Percentiles rank a stretch among this genome's conserved stretches.
These are phyloP conservation scores for Mustela lutreola DNA, from an alignment of 2,113 vertebrate genomes.

Conservation along the genomic window DNA sequence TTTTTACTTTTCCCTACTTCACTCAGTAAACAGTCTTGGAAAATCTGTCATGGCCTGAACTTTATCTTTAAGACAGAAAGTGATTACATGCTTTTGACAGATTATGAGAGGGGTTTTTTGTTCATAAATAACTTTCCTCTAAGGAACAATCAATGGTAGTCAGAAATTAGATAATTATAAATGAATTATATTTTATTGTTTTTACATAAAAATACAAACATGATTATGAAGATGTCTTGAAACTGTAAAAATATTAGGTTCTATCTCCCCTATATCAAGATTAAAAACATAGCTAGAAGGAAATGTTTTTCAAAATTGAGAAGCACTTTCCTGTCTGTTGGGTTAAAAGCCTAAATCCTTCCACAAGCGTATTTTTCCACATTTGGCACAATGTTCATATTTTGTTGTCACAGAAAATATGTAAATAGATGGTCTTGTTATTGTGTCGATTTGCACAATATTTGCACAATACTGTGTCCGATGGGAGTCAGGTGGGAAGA, in stretches of 20 bases:
- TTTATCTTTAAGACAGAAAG: background rate
- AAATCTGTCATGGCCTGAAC: background rate
- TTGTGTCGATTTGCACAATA: conserved; percentile 33
- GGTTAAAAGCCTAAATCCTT: conserved; percentile 11
- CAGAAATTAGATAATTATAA: conserved; percentile 41
- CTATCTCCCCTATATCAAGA: background rate
- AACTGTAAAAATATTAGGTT: background rate
- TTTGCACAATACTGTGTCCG: background rate
- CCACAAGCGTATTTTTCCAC: background rate
- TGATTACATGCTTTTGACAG: background rate
- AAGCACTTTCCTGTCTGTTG: background rate
- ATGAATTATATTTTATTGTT: conserved; percentile 5
- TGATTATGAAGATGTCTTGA: background rate
- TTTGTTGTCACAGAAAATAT: conserved; percentile 70
- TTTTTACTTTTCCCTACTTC: background rate
- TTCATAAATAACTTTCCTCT: background rate
- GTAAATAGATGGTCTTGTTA: conserved; percentile 34
- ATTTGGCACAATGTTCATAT: background rate
- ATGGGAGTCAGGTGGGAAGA: background rate
- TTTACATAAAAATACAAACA: conserved; percentile 25
- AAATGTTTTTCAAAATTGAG: conserved; percentile 24
- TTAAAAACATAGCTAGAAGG: background rate
- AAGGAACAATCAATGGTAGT: background rate
- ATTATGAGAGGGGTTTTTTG: background rate
- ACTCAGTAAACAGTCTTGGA: background rate